Evolutionary conservation across 2,888 invertebrate species (phyloP), one percentile per base, ranked within the genome.

Genomic region (Leptopilina syphax): DNA sequence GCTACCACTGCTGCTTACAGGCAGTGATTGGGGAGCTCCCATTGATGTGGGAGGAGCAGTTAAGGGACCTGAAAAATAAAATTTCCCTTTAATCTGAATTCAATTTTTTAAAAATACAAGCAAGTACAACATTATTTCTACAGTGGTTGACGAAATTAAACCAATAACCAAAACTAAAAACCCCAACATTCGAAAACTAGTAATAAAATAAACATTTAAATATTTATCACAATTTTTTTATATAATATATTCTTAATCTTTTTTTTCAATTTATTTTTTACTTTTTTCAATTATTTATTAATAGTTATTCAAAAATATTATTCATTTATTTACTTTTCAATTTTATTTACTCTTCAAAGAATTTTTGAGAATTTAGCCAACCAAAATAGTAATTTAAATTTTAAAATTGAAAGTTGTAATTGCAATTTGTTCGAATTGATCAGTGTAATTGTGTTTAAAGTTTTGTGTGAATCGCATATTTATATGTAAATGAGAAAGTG

Each of bases 1-100:
- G 91, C 91, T 92, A 88, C 90, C 90, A 88, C 91, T 91, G 88
- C 88, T 91, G 91, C 89, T 91, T 87, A 90, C 90, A 85, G 91
- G 91, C 89, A 91, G 90, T 88, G 90, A 89, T 84, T 89, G 89
- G 87, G 91, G 89, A 88, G 90, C 89, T 88, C 90, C 91, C 87
- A 90, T 89, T 84, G 90, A 90, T 84, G 91, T 90, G 87, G 90
- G 88, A 87, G 90, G 90, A 89, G 90, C 90, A 85, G 88, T 90
- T 86, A 90, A 88, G 86, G 90, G 87, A 88, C 90, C 91, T 90
- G 83, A 54, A 83, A 84, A 82, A 78, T 78, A 80, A 79, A 81
- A 57, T 60, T 54, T 79, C 65, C 2, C 68, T 70, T 24, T 47
- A 50, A 18, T 68, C 24, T 12, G 7, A 8, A 4, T 54, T 13